Evolutionary conservation across 2,113 vertebrate genomes (phyloP).

Genomic region (Trichomycterus rosablanca): DNA sequence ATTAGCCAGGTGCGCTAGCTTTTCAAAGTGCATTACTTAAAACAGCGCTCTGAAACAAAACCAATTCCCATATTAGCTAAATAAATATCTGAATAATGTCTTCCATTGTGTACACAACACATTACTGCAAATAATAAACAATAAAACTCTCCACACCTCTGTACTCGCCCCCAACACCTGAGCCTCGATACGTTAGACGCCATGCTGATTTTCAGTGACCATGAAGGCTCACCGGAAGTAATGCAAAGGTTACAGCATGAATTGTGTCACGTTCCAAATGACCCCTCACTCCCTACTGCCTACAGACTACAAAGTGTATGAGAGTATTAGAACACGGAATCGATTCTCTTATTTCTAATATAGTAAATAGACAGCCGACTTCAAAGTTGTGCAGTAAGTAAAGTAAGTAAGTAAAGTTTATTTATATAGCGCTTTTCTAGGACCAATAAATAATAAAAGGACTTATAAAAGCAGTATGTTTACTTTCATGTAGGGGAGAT

Average conservation of each 20-base stretch:
- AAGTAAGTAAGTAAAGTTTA: too few species aligned
- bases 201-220: conserved; percentile 66
- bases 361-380: too few species aligned
- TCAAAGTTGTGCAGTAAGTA: too few species aligned
- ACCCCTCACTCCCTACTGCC: not conserved
- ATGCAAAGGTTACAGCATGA: not conserved
- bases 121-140: not conserved
- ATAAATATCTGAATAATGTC: not conserved
- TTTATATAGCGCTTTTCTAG: too few species aligned
- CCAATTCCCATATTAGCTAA: too few species aligned
- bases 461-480: too few species aligned
- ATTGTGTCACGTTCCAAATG: not conserved
- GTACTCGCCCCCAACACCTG: conserved; percentile 63
- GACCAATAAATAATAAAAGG: too few species aligned
- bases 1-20: not conserved
- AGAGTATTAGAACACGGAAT: too few species aligned
- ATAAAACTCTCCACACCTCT: conserved; percentile 66
- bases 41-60: too few species aligned
- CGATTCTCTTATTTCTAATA: too few species aligned
- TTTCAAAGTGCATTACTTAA: too few species aligned
- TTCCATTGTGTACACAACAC: not conserved
- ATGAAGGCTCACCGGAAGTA: conserved; percentile 49
- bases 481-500: too few species aligned
- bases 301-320: not conserved
- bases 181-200: conserved; percentile 74